Conservation (phyloP, 1,140 invertebrate genomes). For the Drosophila parabipectinata region DNA sequence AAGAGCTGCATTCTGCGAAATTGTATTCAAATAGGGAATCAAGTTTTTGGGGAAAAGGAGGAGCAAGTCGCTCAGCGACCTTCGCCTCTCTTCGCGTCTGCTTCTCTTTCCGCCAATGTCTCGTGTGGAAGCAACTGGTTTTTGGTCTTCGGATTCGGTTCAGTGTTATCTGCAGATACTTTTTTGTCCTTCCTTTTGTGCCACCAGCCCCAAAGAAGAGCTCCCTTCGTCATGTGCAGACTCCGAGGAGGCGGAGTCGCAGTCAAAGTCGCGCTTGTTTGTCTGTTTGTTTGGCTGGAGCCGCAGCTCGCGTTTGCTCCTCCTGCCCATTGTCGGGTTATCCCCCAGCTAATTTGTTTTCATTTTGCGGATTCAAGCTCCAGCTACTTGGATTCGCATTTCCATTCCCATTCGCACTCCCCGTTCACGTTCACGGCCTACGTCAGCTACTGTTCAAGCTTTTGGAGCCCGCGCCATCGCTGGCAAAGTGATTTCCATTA, state of each 20-base stretch:
- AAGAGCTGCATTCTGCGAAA: constrained; percentile 50
- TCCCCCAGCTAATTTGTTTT: constrained; percentile 54
- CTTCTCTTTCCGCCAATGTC: constrained; percentile 4
- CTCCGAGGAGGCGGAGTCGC: constrained; percentile 22
- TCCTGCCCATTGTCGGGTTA: constrained; percentile 33
- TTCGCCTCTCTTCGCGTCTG: constrained; percentile 39
- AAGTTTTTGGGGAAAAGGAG: not conserved
- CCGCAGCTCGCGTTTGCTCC: constrained; percentile 24
- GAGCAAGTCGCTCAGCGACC: constrained; percentile 43
- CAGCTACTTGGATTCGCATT: constrained; percentile 50
- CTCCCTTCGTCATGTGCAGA: constrained; percentile 11
- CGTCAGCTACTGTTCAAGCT: constrained; percentile 32
- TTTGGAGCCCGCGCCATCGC: constrained; percentile 3
- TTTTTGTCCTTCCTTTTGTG: constrained; percentile 21
- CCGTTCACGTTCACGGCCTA: constrained; percentile 19
- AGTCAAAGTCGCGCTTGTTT: constrained; percentile 49
- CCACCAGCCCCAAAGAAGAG: constrained; percentile 30
- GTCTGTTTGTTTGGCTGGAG: constrained; percentile 33
- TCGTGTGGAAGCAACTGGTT: constrained; percentile 70
- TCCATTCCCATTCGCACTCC: constrained; percentile 12
- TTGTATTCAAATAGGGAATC: constrained; percentile 59
- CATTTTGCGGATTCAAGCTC: constrained; percentile 47
- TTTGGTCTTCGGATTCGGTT: constrained; percentile 18
- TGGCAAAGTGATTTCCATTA: constrained; percentile 66
- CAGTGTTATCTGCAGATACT: constrained; percentile 26